These are phyloP conservation scores for Gadus chalcogrammus DNA, from an alignment of 2,113 vertebrate species.

Conservation along the genomic window DNA sequence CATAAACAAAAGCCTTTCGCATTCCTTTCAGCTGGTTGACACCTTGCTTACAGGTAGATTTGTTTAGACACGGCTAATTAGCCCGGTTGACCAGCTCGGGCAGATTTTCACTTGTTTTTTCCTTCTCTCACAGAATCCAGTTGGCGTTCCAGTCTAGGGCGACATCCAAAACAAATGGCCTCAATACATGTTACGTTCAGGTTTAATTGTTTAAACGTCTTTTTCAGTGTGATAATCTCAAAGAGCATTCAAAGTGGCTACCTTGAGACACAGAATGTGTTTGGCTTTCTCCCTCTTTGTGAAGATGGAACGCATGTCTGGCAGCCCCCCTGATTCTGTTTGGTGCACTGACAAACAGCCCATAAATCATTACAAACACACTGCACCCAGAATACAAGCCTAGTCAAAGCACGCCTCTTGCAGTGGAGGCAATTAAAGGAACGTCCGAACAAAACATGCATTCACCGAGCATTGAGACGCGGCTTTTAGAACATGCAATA, in stretches of 20 bases:
- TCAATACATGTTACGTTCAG: too few species aligned
- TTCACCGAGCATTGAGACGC: too few species aligned
- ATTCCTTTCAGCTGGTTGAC: too few species aligned
- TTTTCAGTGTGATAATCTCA: too few species aligned
- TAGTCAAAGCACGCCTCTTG: too few species aligned
- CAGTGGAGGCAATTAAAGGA: background rate
- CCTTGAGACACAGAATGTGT: background rate
- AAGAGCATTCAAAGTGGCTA: background rate
- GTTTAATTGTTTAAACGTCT: too few species aligned
- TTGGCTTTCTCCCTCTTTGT: background rate
- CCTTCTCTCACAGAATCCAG: background rate
- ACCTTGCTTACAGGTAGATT: slow-evolving; percentile 1
- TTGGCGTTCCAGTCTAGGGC: too few species aligned
- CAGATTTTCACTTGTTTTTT: background rate
- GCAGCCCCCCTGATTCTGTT: background rate
- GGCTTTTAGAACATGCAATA: background rate
- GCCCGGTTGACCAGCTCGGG: too few species aligned
- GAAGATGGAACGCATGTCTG: background rate
- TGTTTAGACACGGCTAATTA: too few species aligned
- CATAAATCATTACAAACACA: slow-evolving; percentile 9
- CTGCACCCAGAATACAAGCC: too few species aligned
- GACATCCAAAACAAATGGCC: too few species aligned
- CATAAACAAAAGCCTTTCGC: too few species aligned
- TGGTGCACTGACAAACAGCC: background rate
- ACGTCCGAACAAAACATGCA: background rate